Evolutionary conservation across 2,113 vertebrate genomes (phyloP).

Genomic region (Fulmarus glacialis): DNA sequence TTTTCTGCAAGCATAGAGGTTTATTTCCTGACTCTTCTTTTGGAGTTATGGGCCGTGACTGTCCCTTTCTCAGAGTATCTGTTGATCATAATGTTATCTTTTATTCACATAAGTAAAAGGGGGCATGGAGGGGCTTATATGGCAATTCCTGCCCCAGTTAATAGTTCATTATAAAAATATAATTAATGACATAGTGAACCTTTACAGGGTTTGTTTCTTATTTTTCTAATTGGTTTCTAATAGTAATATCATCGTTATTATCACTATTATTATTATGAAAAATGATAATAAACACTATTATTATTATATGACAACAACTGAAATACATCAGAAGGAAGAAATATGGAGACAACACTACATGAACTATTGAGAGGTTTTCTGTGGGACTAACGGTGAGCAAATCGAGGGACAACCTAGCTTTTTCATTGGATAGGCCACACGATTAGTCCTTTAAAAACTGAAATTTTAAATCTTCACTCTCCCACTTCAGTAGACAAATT

Average conservation of each 20-base stretch:
- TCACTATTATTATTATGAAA: neutral
- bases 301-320: neutral
- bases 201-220: neutral
- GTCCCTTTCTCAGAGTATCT: neutral
- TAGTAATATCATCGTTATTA: neutral
- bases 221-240: neutral
- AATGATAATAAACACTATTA: neutral
- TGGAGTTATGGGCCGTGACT: neutral
- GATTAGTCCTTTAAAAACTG: neutral
- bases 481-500: neutral
- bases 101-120: neutral
- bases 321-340: neutral
- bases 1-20: neutral
- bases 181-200: neutral
- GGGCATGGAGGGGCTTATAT: fast-evolving
- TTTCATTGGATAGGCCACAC: neutral
- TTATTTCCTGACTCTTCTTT: neutral
- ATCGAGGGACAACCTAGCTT: neutral
- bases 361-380: neutral
- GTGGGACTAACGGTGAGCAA: neutral
- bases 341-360: neutral
- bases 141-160: neutral
- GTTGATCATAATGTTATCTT: neutral
- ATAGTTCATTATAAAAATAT: neutral
- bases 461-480: neutral